Conservation (phyloP, 2,888 invertebrate species). For the Mimas tiliae region DNA sequence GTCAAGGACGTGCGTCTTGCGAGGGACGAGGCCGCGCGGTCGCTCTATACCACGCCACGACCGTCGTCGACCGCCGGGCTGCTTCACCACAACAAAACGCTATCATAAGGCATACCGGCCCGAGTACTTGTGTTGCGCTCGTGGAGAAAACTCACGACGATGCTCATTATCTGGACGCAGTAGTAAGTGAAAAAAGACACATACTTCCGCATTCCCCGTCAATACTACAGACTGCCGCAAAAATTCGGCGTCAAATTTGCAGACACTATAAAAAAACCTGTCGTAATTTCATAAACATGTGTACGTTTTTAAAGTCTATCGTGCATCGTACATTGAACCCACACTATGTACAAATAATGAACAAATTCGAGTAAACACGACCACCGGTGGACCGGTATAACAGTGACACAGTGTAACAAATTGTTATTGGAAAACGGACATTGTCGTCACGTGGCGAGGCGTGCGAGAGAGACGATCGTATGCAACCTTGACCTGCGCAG, state of each 20-base stretch:
- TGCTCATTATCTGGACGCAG: background rate
- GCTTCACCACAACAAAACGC: no score
- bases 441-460: slow-evolving; percentile 51
- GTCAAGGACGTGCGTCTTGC: no score
- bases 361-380: slow-evolving; percentile 30
- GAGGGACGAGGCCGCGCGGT: no score
- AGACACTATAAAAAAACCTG: slow-evolving; percentile 31
- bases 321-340: slow-evolving; percentile 29
- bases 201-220: slow-evolving; percentile 36
- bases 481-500: slow-evolving; percentile 74
- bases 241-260: slow-evolving; percentile 31
- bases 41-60: no score
- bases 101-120: background rate
- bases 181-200: slow-evolving; percentile 21
- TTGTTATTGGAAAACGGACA: slow-evolving; percentile 45
- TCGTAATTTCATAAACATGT: slow-evolving; percentile 33
- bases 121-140: background rate
- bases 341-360: slow-evolving; percentile 26
- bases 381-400: slow-evolving; percentile 29
- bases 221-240: slow-evolving; percentile 32
- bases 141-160: background rate
- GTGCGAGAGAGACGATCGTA: slow-evolving; percentile 48
- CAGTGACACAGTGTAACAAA: slow-evolving; percentile 36
- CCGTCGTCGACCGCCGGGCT: no score
- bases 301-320: slow-evolving; percentile 27